A percentile compares a stretch with the other conserved stretches of the same genome.
Evolutionary conservation across 1,140 invertebrate genomes (phyloP).

Genomic region (Thaumetopoea pityocampa): DNA sequence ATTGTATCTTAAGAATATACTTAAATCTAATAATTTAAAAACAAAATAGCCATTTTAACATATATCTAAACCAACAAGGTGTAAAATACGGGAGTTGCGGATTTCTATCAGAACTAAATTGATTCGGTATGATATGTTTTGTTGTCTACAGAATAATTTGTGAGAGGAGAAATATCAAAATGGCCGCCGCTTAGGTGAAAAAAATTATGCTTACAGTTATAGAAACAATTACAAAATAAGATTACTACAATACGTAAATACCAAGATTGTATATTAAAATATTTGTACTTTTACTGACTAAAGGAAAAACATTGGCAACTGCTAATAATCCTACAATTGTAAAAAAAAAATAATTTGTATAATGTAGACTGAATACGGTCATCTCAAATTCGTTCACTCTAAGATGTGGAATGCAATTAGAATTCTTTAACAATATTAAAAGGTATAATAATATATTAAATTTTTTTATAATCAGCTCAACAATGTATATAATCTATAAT

Average conservation of each 20-base stretch:
- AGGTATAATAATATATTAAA: conserved; percentile 78
- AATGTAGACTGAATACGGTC: conserved; percentile 74
- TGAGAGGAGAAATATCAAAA: conserved; percentile 54
- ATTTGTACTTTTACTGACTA: conserved; percentile 78
- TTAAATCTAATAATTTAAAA: conserved; percentile 71
- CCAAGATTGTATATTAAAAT: conserved; percentile 77
- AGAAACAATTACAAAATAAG: conserved; percentile 71
- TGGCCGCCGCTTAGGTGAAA: conserved; percentile 64
- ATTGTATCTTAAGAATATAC: conserved; percentile 64
- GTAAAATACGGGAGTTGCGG: conserved; percentile 50
- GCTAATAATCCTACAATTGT: conserved; percentile 75
- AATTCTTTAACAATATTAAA: conserved; percentile 78
- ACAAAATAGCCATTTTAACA: conserved; percentile 63
- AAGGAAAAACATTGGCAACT: conserved; percentile 77
- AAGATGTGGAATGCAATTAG: conserved; percentile 77
- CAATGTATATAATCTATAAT: conserved; percentile 78
- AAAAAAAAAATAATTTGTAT: conserved; percentile 74
- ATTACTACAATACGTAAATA: conserved; percentile 76
- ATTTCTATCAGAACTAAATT: conserved; percentile 47
- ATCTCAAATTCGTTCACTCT: conserved; percentile 75
- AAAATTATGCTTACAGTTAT: conserved; percentile 74
- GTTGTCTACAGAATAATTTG: conserved; percentile 69
- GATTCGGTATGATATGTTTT: conserved; percentile 72
- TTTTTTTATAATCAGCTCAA: conserved; percentile 78
- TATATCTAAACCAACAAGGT: conserved; percentile 41